A percentile compares a stretch with the other conserved stretches of the same genome.
These are phyloP conservation scores for Theonella swinhoei DNA, from an alignment of 37 sponge, comb jelly and placozoan genomes.

Conservation along the genomic window DNA sequence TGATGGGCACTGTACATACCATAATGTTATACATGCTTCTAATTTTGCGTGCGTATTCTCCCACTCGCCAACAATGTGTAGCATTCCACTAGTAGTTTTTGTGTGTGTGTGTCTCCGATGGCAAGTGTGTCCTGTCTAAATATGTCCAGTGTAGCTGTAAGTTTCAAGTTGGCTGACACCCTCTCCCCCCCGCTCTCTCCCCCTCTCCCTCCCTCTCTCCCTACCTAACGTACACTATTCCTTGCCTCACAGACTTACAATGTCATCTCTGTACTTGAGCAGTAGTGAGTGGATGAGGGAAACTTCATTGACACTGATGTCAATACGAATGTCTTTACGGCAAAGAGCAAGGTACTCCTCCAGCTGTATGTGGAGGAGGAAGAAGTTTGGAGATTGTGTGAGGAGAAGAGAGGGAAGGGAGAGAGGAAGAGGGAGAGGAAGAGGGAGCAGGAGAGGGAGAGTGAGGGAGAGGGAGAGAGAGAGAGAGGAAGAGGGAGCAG, in stretches of 20 bases:
- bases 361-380: conserved; percentile 54
- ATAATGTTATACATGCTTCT: too few relatives aligned
- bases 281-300: conserved; percentile 68
- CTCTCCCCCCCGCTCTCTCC: too few relatives aligned
- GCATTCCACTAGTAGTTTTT: too few relatives aligned
- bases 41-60: too few relatives aligned
- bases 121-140: too few relatives aligned
- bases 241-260: conserved; percentile 48
- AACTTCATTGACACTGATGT: conserved; percentile 76
- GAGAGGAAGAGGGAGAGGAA: background rate
- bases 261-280: conserved; percentile 59
- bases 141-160: too few relatives aligned
- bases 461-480: background rate
- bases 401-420: background rate
- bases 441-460: too few relatives aligned
- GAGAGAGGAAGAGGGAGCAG: background rate
- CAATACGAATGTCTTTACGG: conserved; percentile 72
- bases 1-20: too few relatives aligned
- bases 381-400: background rate
- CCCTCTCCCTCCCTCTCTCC: background rate
- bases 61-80: too few relatives aligned
- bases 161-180: too few relatives aligned
- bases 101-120: too few relatives aligned
- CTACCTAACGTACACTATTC: background rate
- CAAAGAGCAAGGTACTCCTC: conserved; percentile 91